phyloP scores from a whole-genome alignment of 2,888 invertebrate genomes.

The Phorcus lineatus region DNA sequence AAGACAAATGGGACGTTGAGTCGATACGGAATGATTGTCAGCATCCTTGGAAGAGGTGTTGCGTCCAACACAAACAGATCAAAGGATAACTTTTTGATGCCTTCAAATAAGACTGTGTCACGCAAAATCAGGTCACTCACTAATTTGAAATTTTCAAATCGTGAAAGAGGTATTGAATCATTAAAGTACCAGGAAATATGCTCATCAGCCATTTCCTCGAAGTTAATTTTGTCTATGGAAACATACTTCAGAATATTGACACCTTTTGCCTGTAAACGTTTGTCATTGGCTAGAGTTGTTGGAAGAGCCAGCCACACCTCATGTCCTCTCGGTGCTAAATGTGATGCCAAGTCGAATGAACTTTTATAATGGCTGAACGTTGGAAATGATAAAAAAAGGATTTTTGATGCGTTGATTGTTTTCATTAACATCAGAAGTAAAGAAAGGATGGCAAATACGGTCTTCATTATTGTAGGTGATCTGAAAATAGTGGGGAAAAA shows the following conservation, averaged over 20 bases:
- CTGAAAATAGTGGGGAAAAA: too few species aligned
- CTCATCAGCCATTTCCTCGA: not conserved
- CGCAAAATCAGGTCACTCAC: not conserved
- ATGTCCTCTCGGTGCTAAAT: not conserved
- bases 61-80: conserved; percentile 39
- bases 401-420: not conserved
- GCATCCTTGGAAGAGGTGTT: not conserved
- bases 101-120: not conserved
- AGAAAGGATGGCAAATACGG: too few species aligned
- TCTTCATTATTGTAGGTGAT: too few species aligned
- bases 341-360: not conserved
- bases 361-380: not conserved
- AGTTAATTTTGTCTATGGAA: not conserved
- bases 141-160: not conserved
- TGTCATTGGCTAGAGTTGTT: not conserved
- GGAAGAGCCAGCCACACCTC: not conserved
- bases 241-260: not conserved
- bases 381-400: not conserved
- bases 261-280: not conserved
- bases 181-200: not conserved
- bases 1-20: conserved; percentile 35
- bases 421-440: too few species aligned
- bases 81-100: conserved; percentile 21
- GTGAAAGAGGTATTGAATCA: not conserved
- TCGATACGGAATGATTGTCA: conserved; percentile 32